Evolutionary conservation across 2,888 invertebrate genomes (phyloP), one percentile per base, ranked within the genome.

Genomic region (Erpobdella octoculata): DNA sequence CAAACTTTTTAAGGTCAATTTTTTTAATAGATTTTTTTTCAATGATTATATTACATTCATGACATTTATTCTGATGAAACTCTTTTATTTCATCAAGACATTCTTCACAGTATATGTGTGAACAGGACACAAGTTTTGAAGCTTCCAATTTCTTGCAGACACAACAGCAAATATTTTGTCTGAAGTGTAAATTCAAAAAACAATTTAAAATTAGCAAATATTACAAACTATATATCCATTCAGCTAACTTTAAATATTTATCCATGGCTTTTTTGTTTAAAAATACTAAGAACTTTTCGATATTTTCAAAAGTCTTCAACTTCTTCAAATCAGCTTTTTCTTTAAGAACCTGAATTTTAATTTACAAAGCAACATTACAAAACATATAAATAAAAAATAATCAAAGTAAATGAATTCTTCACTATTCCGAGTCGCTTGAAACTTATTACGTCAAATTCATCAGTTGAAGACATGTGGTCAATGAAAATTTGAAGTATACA

Each of bases 401-500:
- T n/a, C n/a, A n/a, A n/a, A n/a, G n/a, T n/a, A n/a, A n/a, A n/a
- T n/a, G n/a, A n/a, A n/a, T n/a, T n/a, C n/a, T n/a, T n/a, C n/a
- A n/a, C n/a, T n/a, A n/a, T n/a, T n/a, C n/a, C n/a, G n/a, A n/a
- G n/a, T n/a, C n/a, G n/a, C n/a, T n/a, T n/a, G n/a, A n/a, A n/a
- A n/a, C n/a, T n/a, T n/a, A n/a, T n/a, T n/a, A n/a, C n/a, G 18
- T 75, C 75, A 21, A 64, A 69, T 25, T 62, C 71, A 12, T 74
- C 75, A 2, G 73, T 72, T 6, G 73, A 70, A 73, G 78, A 78
- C n/a, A 79, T 76, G 74, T 78, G 78, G 70, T 79, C 78, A 25
- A 80, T 73, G 72, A 79, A 80, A 65, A 80, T 73, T 66, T 78
- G 78, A 70, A 80, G 73, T 0, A 76, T 75, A 25, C 76, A 33